Percentiles rank a stretch among this genome's conserved stretches.
Conservation (phyloP, 2,888 invertebrate species). For the Cheilosia variabilis region DNA sequence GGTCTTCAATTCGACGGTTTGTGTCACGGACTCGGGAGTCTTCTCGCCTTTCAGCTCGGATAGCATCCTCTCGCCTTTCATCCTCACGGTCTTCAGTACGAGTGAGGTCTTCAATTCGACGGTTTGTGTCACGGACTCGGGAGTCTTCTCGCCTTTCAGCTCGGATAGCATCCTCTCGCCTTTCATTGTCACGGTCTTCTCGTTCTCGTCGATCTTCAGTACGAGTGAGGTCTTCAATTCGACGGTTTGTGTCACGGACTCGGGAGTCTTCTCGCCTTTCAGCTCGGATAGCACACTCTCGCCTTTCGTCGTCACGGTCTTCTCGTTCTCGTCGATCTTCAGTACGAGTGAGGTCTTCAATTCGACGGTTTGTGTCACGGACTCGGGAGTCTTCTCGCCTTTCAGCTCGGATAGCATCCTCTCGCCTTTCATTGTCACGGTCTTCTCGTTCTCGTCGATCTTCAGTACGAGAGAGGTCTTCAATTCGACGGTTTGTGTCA, state of each 20-base stretch:
- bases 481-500: not conserved
- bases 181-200: not conserved
- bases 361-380: too few relatives aligned
- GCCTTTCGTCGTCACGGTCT: not conserved
- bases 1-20: too few relatives aligned
- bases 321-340: not conserved
- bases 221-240: not conserved
- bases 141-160: conserved; percentile 13
- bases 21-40: too few relatives aligned
- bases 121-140: not conserved
- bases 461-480: too few relatives aligned
- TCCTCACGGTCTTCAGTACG: not conserved
- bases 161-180: conserved; percentile 11
- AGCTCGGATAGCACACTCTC: not conserved
- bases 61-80: too few relatives aligned
- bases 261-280: not conserved
- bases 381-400: too few relatives aligned
- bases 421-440: too few relatives aligned
- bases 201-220: conserved; percentile 16
- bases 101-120: not conserved
- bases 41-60: too few relatives aligned
- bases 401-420: too few relatives aligned
- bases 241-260: not conserved
- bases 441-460: too few relatives aligned
- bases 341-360: too few relatives aligned